A percentile compares a stretch with the other conserved stretches of the same genome.
phyloP scores from a whole-genome alignment of 2,113 vertebrate genomes.

The Lichenostomus cassidix region DNA sequence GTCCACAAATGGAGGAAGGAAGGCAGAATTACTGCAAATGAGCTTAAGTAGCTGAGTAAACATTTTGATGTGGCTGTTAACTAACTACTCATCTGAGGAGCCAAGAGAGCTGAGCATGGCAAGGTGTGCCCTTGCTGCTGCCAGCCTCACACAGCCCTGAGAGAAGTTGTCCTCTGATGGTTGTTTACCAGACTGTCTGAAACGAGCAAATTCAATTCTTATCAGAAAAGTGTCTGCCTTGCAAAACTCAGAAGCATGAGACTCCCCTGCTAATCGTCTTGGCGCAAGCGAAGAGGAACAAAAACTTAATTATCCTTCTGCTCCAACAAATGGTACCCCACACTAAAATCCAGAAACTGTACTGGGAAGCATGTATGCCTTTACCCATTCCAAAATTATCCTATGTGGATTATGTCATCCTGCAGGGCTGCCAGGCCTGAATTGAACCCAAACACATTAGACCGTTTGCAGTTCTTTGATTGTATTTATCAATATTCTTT shows the following conservation, averaged over 20 bases:
- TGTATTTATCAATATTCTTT: background rate
- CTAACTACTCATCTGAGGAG: background rate
- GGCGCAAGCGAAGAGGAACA: background rate
- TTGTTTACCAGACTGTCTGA: background rate
- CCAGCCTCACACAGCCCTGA: background rate
- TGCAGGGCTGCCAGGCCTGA: background rate
- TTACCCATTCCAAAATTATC: background rate
- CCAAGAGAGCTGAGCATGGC: background rate
- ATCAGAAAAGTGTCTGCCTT: background rate
- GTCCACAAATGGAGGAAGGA: background rate
- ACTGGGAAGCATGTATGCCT: accelerated
- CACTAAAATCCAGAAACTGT: background rate
- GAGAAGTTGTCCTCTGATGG: background rate
- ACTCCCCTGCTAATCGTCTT: background rate
- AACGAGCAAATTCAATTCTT: background rate
- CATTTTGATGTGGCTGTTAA: background rate
- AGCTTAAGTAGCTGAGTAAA: background rate
- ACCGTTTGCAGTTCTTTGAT: background rate
- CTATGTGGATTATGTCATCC: background rate
- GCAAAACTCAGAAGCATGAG: background rate
- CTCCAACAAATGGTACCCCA: background rate
- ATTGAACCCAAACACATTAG: background rate
- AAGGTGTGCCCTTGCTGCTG: background rate
- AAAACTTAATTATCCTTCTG: background rate
- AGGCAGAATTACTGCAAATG: background rate